Conservation (phyloP, 2,888 invertebrate species). For the Drosophila neutralis region DNA sequence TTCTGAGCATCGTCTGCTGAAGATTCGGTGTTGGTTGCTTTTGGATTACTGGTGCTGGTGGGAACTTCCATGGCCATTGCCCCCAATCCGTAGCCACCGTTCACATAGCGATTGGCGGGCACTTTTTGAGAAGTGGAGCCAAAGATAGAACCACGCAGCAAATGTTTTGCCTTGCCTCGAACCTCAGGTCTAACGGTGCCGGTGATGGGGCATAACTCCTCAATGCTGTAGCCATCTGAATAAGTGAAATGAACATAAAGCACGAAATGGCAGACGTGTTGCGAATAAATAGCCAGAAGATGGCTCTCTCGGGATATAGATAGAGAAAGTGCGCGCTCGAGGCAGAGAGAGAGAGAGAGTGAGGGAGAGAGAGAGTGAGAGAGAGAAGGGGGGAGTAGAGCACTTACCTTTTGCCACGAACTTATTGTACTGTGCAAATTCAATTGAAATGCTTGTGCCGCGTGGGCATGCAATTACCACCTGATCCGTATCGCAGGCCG, state of each 20-base stretch:
- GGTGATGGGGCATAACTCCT: slow-evolving; percentile 81
- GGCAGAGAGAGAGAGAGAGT: not conserved
- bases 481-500: slow-evolving; percentile 95
- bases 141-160: slow-evolving; percentile 82
- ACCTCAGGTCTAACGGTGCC: slow-evolving; percentile 64
- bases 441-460: slow-evolving; percentile 95
- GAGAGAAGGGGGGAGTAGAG: not conserved
- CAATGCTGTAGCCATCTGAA: slow-evolving; percentile 83
- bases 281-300: slow-evolving; percentile 44
- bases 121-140: slow-evolving; percentile 79
- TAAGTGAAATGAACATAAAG: slow-evolving; percentile 35
- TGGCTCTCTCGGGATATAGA: slow-evolving; percentile 19
- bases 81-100: slow-evolving; percentile 60
- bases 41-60: slow-evolving; percentile 44
- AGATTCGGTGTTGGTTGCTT: slow-evolving; percentile 36
- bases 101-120: slow-evolving; percentile 79
- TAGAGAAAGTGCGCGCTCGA: not conserved
- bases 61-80: slow-evolving; percentile 46
- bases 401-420: slow-evolving; percentile 83
- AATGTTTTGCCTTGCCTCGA: slow-evolving; percentile 79
- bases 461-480: slow-evolving; percentile 95
- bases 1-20: slow-evolving; percentile 44
- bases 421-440: slow-evolving; percentile 91
- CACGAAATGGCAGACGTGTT: slow-evolving; percentile 56
- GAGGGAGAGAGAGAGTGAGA: not conserved